phyloP scores from a whole-genome alignment of 2,888 invertebrate genomes.

The Dilophus febrilis region DNA sequence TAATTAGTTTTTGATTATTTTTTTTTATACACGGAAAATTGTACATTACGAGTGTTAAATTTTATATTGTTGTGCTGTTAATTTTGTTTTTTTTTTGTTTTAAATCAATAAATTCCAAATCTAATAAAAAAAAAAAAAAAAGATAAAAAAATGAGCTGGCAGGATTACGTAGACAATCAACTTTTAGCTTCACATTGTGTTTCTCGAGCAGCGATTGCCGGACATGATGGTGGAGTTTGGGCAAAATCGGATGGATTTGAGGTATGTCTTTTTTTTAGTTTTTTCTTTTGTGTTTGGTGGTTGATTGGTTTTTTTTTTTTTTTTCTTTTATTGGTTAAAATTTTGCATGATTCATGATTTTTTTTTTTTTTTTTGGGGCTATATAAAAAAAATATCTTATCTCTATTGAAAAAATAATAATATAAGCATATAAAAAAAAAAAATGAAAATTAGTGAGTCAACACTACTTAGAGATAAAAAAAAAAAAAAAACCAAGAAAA shows the following conservation, averaged over 20 bases:
- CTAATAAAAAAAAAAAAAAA: constrained; percentile 8
- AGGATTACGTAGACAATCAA: constrained; percentile 96
- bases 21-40: no score
- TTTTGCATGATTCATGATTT: no score
- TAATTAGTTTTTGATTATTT: no score
- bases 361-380: constrained; percentile 8
- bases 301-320: no score
- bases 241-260: constrained; percentile 86
- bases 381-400: not conserved
- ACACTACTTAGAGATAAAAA: not conserved
- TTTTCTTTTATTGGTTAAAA: no score
- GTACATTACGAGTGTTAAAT: no score
- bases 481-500: no score
- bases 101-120: no score
- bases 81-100: no score
- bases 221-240: constrained; percentile 91
- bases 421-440: no score
- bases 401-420: not conserved
- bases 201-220: constrained; percentile 85
- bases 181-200: constrained; percentile 89
- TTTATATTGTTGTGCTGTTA: no score
- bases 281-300: no score
- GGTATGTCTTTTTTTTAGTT: constrained; percentile 45
- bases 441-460: not conserved
- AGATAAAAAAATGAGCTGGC: constrained; percentile 74